A percentile compares a stretch with the other conserved stretches of the same genome.
Evolutionary conservation across 2,888 invertebrate genomes (phyloP).

Genomic region (Elysia crispata): DNA sequence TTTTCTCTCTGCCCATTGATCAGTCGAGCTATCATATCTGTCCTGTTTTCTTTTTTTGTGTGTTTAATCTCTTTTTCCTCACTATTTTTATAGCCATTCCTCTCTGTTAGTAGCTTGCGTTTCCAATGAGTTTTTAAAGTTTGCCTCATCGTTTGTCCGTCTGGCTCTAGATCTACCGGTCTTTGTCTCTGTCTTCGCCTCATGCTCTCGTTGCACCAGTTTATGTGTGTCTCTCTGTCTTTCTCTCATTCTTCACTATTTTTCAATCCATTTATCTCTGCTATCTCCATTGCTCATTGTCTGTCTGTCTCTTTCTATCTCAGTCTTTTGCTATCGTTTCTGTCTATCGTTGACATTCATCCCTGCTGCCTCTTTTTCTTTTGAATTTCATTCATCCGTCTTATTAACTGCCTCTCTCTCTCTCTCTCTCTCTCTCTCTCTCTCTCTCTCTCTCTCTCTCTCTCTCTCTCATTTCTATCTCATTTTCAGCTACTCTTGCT

Average conservation of each 20-base stretch:
- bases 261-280: not conserved
- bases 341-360: no score
- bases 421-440: conserved; percentile 1
- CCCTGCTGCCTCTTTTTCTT: no score
- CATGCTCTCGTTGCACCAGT: no score
- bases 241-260: not conserved
- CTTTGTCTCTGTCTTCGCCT: not conserved
- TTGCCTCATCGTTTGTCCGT: not conserved
- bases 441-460: conserved; percentile 20
- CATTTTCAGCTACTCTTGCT: no score
- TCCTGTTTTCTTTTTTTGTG: conserved; percentile 6
- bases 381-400: no score
- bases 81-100: not conserved
- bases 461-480: not conserved
- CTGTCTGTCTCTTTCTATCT: no score
- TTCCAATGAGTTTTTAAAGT: no score
- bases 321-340: no score
- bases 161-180: not conserved
- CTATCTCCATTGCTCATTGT: no score
- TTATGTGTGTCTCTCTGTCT: not conserved
- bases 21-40: not conserved
- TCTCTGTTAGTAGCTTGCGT: no score
- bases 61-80: not conserved
- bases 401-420: no score
- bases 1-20: no score